Evolutionary conservation across 2,797 vertebrate genomes (phyloP).

Genomic region (Tarsius wallacei): DNA sequence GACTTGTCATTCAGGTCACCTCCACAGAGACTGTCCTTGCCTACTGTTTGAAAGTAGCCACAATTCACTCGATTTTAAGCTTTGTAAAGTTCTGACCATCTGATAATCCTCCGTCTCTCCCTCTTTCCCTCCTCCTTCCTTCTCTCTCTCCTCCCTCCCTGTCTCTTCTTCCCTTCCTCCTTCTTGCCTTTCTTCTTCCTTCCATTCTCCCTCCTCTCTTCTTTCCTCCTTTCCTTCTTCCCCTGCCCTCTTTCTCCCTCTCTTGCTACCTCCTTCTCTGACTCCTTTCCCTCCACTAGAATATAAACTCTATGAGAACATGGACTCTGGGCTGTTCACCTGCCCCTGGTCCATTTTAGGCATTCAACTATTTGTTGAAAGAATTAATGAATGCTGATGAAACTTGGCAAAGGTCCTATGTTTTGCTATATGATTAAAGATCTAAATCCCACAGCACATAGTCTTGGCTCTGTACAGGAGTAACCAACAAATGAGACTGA

Average conservation of each 20-base stretch:
- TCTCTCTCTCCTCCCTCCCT: neutral
- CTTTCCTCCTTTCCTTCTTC: neutral
- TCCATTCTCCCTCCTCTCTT: neutral
- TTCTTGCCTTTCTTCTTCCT: neutral
- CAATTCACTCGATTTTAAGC: neutral
- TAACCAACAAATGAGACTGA: slow-evolving; percentile 60
- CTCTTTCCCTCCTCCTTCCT: neutral
- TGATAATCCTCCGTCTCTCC: neutral
- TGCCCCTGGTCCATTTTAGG: slow-evolving; percentile 16
- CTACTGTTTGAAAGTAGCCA: slow-evolving; percentile 27
- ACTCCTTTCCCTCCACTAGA: neutral
- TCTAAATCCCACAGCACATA: slow-evolving; percentile 47
- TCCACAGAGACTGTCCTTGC: neutral
- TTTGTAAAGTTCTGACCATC: neutral
- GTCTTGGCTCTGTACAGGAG: slow-evolving; percentile 49
- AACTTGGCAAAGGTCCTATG: slow-evolving; percentile 60
- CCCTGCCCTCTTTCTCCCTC: neutral
- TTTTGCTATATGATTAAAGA: slow-evolving; percentile 77
- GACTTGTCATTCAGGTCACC: neutral
- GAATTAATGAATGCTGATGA: slow-evolving; percentile 67
- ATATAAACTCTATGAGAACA: slow-evolving; percentile 33
- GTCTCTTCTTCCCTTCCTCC: no score
- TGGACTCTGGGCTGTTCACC: slow-evolving; percentile 18
- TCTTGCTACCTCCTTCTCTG: neutral
- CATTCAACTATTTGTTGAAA: slow-evolving; percentile 67